phyloP scores from a whole-genome alignment of 2,797 vertebrate species.

The Neostethus bicornis region DNA sequence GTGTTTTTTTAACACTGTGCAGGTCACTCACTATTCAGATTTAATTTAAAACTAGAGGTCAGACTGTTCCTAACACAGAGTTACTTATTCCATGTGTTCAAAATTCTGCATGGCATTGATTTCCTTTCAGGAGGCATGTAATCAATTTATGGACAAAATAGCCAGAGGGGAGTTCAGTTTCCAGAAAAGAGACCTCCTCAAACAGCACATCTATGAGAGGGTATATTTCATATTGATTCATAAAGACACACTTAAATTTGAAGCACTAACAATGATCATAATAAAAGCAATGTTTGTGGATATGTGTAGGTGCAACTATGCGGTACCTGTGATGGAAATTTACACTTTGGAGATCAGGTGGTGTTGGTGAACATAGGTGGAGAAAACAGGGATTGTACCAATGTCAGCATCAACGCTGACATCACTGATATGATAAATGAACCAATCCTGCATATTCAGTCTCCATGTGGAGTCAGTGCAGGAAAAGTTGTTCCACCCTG shows the following conservation, averaged over 20 bases:
- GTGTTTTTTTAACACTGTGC: no score
- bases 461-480: constrained; percentile 81
- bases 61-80: no score
- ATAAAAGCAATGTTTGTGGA: background rate
- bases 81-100: background rate
- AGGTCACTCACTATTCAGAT: no score
- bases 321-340: constrained; percentile 74
- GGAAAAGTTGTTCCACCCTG: constrained; percentile 61
- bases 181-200: constrained; percentile 82
- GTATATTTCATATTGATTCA: constrained; percentile 62
- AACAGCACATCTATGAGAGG: constrained; percentile 79
- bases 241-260: background rate
- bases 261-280: background rate
- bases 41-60: no score
- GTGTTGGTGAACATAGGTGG: constrained; percentile 81
- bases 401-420: constrained; percentile 81
- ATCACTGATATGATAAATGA: constrained; percentile 56
- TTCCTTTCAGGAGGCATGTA: constrained; percentile 79
- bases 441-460: constrained; percentile 24
- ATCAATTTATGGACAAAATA: constrained; percentile 81
- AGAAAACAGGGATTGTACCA: constrained; percentile 46
- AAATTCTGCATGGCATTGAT: no score
- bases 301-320: constrained; percentile 81
- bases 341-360: constrained; percentile 88
- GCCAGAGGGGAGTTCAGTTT: constrained; percentile 83